phyloP scores from a whole-genome alignment of 1,140 invertebrate genomes.

The Centruroides sculpturatus region DNA sequence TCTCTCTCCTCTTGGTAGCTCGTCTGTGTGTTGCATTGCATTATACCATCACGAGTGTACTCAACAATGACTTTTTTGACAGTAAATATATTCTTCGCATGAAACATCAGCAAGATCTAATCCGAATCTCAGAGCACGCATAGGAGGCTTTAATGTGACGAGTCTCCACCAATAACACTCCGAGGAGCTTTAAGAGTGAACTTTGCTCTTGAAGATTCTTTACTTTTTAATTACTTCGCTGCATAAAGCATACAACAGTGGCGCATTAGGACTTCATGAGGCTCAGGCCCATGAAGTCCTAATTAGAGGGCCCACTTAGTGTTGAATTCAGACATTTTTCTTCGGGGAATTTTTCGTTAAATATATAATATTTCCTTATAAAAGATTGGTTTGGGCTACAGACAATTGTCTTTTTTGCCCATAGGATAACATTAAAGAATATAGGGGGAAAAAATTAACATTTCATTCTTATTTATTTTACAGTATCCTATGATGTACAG shows the following conservation, averaged over 20 bases:
- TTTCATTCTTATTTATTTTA: conserved; percentile 11
- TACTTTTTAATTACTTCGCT: background rate
- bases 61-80: background rate
- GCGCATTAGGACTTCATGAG: too few species aligned
- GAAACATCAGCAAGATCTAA: background rate
- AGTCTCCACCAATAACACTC: background rate
- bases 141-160: too few species aligned
- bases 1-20: background rate
- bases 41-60: background rate
- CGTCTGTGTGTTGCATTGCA: background rate
- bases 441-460: background rate
- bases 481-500: conserved; percentile 27
- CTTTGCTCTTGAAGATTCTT: background rate
- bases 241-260: background rate
- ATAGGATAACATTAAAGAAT: too few species aligned
- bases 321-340: too few species aligned
- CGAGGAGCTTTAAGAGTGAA: background rate
- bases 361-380: too few species aligned
- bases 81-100: background rate
- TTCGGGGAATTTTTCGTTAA: too few species aligned
- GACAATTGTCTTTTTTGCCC: too few species aligned
- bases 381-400: too few species aligned
- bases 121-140: too few species aligned
- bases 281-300: too few species aligned
- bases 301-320: too few species aligned